Evolutionary conservation across 1,140 invertebrate genomes (phyloP), one percentile per base, ranked within the genome.

Genomic region (Drosophila bipectinata): DNA sequence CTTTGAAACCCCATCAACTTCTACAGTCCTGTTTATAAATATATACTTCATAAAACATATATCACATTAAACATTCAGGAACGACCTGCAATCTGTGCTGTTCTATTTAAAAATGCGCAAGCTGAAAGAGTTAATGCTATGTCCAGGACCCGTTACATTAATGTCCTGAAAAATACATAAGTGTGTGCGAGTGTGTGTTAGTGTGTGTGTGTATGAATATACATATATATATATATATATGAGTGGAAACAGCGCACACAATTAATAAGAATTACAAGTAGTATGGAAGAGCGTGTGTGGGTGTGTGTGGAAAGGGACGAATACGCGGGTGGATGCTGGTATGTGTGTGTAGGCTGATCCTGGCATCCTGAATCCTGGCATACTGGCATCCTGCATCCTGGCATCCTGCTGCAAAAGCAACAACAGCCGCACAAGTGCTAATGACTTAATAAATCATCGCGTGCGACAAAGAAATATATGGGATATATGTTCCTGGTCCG

Each of bases 201-300:
- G 18, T 18, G 18, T 15, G 15, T 15, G 15, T 15, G 15, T 15
- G 30, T 44, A 14, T 15, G 39, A 41, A 15, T 15, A 18, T 18
- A 18, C n/a, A n/a, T 18, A 18, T 18, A 12, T 37, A 21, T n/a
- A 14, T 39, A 9, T 15, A 39, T 34, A 24, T 49, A 15, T 60
- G 32, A 30, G 26, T 10, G 49, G 52, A 57, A 41, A 45, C 53
- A 68, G 55, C 77, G 76, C 71, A 85, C 76, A 88, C 83, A 89
- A 91, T 91, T 91, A 91, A 91, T 91, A 91, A 91, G 89, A 91
- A 91, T 91, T 91, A 91, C 89, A 90, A 90, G 89, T 87, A 80
- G 79, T 87, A 79, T 71, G 74, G 39, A n/a, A 26, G 18, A 49
- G 62, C 56, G 21, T 28, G 10, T 14, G 34, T 10, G 14, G 6